Evolutionary conservation across 2,888 invertebrate species (phyloP), one percentile per base, ranked within the genome.

Genomic region (Ochropacha duplaris): DNA sequence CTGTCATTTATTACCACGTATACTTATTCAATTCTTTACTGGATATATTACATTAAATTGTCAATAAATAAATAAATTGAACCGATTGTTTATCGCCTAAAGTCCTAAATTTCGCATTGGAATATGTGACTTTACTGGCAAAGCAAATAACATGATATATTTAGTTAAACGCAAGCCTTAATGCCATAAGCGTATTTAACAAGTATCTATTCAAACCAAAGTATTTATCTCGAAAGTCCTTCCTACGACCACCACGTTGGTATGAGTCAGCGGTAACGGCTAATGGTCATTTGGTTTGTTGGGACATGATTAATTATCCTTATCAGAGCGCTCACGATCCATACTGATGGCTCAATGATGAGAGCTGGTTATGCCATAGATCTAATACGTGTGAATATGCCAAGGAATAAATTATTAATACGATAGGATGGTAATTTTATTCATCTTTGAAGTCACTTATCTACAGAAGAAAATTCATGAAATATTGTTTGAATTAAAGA

Each of bases 341-440:
- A 65, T 57, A 72, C 83, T 89, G 90, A 90, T 89, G 86, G 80
- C 81, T 87, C 85, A 74, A 88, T 89, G 90, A 90, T 90, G 90
- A 87, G 87, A 83, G 82, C 73, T 80, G 73, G 69, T 69, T 44
- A 44, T 44, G 66, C 60, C 58, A 56, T 54, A 57, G 39, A 55
- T 60, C 52, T 59, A 65, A 61, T 34, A 31, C 31, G 58, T 61
- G 56, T 68, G 71, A 72, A 67, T 69, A 51, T 4, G 16, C n/a
- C 9, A 28, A 51, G 11, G 11, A 14, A 11, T 22, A 34, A 19
- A 52, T 16, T n/a, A n/a, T 6, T 4, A 16, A n/a, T n/a, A n/a
- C n/a, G n/a, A n/a, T n/a, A 39, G 16, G 39, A 11, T 39, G 6
- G 0, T n/a, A 9, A 44, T 19, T 14, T 44, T 44, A 31, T 12